A percentile compares a stretch with the other conserved stretches of the same genome.
phyloP scores from a whole-genome alignment of 2,888 invertebrate species.

The Eilema sororculum region DNA sequence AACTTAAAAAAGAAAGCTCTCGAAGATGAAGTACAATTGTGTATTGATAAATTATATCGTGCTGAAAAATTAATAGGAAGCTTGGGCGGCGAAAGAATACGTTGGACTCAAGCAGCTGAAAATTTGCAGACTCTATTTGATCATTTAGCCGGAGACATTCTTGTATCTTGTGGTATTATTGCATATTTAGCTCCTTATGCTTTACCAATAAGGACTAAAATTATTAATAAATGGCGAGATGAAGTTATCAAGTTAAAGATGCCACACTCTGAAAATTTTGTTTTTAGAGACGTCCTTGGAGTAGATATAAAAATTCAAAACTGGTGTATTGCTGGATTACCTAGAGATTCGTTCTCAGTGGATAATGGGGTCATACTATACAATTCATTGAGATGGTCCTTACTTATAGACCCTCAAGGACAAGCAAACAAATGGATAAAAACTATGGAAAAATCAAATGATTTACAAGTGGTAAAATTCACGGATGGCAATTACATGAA shows the following conservation, averaged over 20 bases:
- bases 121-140: constrained; percentile 92
- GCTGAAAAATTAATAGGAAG: constrained; percentile 96
- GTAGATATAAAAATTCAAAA: constrained; percentile 95
- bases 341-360: constrained; percentile 93
- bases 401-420: constrained; percentile 94
- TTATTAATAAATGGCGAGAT: constrained; percentile 91
- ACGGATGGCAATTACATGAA: constrained; percentile 92
- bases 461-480: constrained; percentile 90
- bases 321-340: constrained; percentile 94
- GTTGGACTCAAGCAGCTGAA: constrained; percentile 93
- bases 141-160: constrained; percentile 95
- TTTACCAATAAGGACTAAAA: constrained; percentile 87
- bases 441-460: constrained; percentile 92
- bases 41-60: constrained; percentile 93
- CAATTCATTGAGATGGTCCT: constrained; percentile 92
- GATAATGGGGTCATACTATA: constrained; percentile 95
- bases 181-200: constrained; percentile 96
- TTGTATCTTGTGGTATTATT: constrained; percentile 95
- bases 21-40: constrained; percentile 92
- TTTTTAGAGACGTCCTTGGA: constrained; percentile 92
- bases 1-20: constrained; percentile 89
- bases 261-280: constrained; percentile 92
- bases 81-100: constrained; percentile 94
- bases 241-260: constrained; percentile 90
- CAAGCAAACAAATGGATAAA: constrained; percentile 96